phyloP scores from a whole-genome alignment of 2,113 vertebrate species.

The Tetrao urogallus region DNA sequence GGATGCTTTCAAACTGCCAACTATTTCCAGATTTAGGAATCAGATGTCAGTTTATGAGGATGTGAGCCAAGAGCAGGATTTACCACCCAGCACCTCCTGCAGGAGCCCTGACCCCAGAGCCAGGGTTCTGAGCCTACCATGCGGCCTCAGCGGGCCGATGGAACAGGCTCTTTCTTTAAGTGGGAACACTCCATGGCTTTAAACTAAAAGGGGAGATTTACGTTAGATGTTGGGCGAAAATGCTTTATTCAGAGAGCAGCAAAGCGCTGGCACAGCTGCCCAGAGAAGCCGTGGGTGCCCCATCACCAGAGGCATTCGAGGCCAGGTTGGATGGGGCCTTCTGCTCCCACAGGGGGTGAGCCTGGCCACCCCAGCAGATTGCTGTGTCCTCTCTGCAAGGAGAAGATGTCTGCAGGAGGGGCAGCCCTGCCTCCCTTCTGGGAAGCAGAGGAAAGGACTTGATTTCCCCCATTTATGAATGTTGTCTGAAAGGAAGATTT shows the following conservation, averaged over 20 bases:
- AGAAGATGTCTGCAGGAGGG: not conserved
- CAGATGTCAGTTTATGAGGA: not conserved
- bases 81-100: not conserved
- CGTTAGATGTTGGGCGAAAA: not conserved
- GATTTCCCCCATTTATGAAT: fast-evolving
- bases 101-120: not conserved
- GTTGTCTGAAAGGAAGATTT: not conserved
- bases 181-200: not conserved
- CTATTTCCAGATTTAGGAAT: slow-evolving; percentile 27
- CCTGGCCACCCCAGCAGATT: not conserved
- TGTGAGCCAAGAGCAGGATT: not conserved
- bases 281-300: not conserved
- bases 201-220: not conserved
- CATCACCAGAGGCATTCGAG: not conserved
- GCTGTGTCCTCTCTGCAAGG: not conserved
- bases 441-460: not conserved
- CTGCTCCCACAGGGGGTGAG: not conserved
- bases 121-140: not conserved
- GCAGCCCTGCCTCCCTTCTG: not conserved
- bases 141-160: fast-evolving
- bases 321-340: not conserved
- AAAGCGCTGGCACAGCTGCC: not conserved
- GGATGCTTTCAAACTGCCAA: not conserved
- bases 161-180: not conserved
- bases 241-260: not conserved